Percentiles rank a stretch among this genome's conserved stretches.
Conservation (phyloP, 2,113 vertebrate genomes). For the Axis porcinus region DNA sequence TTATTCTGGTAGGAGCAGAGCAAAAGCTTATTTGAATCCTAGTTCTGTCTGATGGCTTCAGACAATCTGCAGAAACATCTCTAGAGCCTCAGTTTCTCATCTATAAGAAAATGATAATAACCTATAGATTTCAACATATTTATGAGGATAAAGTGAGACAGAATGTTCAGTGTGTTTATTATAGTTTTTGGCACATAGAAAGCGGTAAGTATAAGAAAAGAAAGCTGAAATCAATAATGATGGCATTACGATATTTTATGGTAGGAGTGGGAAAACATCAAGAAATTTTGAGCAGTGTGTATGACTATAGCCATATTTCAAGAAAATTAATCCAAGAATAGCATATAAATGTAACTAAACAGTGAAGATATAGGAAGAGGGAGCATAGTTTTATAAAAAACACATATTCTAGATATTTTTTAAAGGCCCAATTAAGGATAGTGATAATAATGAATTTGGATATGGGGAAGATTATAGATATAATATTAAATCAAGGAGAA, state of each 20-base stretch:
- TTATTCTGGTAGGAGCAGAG: not conserved
- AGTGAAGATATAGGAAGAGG: not conserved
- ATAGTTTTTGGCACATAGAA: not conserved
- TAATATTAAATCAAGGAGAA: not conserved
- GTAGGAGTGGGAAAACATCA: not conserved
- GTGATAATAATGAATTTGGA: not conserved
- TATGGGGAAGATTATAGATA: not conserved
- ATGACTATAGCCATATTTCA: not conserved
- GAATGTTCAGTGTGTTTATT: not conserved
- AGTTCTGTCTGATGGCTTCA: not conserved
- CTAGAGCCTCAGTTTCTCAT: not conserved
- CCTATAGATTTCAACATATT: not conserved
- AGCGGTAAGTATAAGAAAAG: not conserved
- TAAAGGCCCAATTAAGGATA: not conserved
- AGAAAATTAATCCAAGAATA: not conserved
- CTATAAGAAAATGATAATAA: not conserved
- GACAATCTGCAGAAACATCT: not conserved
- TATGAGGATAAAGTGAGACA: not conserved
- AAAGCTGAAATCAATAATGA: not conserved
- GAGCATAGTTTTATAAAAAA: not conserved
- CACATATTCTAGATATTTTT: not conserved
- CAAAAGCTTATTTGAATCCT: not conserved
- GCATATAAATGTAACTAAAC: not conserved
- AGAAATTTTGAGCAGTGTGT: not conserved
- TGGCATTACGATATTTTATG: not conserved